Conservation (phyloP, 2,888 invertebrate species). For the Ochropacha duplaris region DNA sequence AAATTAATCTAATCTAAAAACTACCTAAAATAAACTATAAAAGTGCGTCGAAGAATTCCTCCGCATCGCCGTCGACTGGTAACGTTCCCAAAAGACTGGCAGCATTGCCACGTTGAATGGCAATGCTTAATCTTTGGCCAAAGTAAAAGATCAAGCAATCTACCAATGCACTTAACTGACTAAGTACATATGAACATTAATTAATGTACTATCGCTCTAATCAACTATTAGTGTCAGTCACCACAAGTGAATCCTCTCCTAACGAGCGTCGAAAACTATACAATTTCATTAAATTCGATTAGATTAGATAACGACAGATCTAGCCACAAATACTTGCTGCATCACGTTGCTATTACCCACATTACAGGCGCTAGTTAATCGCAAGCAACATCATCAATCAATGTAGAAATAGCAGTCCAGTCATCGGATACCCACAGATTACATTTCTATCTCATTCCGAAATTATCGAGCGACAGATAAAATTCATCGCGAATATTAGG, state of each 20-base stretch:
- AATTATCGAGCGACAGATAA: constrained; percentile 27
- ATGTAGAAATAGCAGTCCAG: constrained; percentile 36
- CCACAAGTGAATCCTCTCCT: neutral
- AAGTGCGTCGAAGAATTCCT: too few relatives aligned
- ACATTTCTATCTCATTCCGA: constrained; percentile 25
- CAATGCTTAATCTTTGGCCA: too few relatives aligned
- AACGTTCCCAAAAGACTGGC: too few relatives aligned
- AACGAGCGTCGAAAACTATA: neutral
- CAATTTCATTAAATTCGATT: too few relatives aligned
- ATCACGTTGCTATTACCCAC: constrained; percentile 60
- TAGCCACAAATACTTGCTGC: constrained; percentile 43
- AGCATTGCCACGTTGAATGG: too few relatives aligned
- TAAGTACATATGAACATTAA: too few relatives aligned
- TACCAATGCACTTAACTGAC: constrained; percentile 3
- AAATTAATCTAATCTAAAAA: too few relatives aligned
- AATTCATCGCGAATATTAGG: constrained; percentile 11
- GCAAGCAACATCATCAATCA: constrained; percentile 54
- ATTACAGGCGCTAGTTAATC: constrained; percentile 52
- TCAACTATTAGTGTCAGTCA: too few relatives aligned
- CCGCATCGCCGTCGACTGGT: too few relatives aligned
- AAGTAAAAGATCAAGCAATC: too few relatives aligned
- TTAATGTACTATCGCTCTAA: too few relatives aligned
- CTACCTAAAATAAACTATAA: too few relatives aligned
- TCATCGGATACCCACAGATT: constrained; percentile 41
- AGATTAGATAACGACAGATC: constrained; percentile 21